Percentiles rank a stretch among this genome's conserved stretches.
These are phyloP conservation scores for Drosophila neocordata DNA, from an alignment of 1,140 invertebrate genomes.

Conservation along the genomic window DNA sequence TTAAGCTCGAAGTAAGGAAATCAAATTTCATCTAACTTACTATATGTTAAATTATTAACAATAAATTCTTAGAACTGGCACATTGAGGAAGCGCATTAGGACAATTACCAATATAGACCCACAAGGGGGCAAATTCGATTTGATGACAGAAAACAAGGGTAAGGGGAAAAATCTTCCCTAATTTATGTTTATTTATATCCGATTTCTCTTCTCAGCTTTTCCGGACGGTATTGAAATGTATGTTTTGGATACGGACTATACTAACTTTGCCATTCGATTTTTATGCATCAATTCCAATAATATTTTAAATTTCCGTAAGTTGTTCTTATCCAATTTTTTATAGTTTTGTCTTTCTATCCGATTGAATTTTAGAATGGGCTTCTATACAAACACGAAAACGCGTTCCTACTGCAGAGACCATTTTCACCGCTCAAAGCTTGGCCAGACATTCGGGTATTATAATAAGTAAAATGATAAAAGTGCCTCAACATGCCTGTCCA, in stretches of 20 bases:
- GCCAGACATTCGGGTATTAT: slow-evolving; percentile 6
- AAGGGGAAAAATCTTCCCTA: not conserved
- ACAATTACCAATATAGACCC: not conserved
- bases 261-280: slow-evolving; percentile 35
- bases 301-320: slow-evolving; percentile 41
- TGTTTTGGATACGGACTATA: slow-evolving; percentile 54
- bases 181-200: not conserved
- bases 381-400: slow-evolving; percentile 22
- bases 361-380: slow-evolving; percentile 33
- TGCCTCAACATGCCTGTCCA: slow-evolving; percentile 35
- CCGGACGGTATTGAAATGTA: slow-evolving; percentile 29
- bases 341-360: not conserved
- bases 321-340: not conserved
- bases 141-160: slow-evolving; percentile 19
- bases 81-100: not conserved
- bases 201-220: slow-evolving; percentile 6
- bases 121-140: slow-evolving; percentile 1
- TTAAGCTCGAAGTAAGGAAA: slow-evolving; percentile 27
- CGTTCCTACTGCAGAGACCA: not conserved
- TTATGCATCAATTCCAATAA: slow-evolving; percentile 27
- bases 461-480: not conserved
- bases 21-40: not conserved
- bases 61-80: slow-evolving; percentile 12
- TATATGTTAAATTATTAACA: not conserved
- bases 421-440: not conserved